Percentiles rank a stretch among this genome's conserved stretches.
Evolutionary conservation across 2,113 vertebrate genomes (phyloP).

Genomic region (Psittacula cyanocephala): DNA sequence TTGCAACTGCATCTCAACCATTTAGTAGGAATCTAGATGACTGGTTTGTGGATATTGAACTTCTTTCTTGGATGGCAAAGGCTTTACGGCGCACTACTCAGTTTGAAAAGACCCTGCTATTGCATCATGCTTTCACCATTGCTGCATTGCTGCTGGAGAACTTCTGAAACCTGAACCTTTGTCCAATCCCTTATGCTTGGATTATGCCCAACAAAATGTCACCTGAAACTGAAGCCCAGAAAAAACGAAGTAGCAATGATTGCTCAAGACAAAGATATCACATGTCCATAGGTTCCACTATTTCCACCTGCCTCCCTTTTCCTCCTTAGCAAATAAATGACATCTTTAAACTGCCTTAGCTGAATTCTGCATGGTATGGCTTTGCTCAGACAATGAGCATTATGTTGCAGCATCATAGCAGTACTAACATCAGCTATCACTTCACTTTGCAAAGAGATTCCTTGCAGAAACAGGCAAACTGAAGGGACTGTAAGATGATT

Average conservation of each 20-base stretch:
- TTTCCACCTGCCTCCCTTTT: not conserved
- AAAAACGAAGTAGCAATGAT: not conserved
- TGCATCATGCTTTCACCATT: not conserved
- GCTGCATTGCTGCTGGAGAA: not conserved
- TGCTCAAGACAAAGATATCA: not conserved
- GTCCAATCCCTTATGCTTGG: not conserved
- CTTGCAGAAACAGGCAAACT: not conserved
- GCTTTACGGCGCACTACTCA: too few species aligned
- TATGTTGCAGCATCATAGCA: not conserved
- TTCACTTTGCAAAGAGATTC: not conserved
- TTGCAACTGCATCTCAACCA: not conserved
- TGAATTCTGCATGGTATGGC: not conserved
- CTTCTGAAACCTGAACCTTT: not conserved
- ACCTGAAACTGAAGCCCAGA: not conserved
- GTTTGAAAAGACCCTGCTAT: not conserved
- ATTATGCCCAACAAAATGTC: not conserved
- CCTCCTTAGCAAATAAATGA: not conserved
- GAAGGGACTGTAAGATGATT: not conserved
- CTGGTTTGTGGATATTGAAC: not conserved
- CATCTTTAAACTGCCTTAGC: not conserved
- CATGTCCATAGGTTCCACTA: not conserved
- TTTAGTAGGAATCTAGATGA: not conserved
- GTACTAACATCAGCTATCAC: not conserved
- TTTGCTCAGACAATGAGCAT: not conserved
- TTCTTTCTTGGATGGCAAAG: not conserved